Evolutionary conservation across 2,797 vertebrate genomes (phyloP).

Genomic region (Molossus molossus): DNA sequence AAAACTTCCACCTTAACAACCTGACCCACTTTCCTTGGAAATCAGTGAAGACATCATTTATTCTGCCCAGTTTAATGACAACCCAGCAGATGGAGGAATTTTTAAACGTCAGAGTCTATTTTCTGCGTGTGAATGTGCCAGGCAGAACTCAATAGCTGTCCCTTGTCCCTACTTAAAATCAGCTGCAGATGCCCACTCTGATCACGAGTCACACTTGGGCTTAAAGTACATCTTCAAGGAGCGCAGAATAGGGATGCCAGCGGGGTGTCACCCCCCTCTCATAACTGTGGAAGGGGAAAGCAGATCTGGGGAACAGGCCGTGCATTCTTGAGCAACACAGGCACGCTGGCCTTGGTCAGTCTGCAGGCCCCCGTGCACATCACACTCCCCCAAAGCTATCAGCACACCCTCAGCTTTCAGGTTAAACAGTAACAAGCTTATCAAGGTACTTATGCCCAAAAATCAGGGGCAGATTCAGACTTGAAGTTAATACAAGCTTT

Average conservation of each 20-base stretch:
- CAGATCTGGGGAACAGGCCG: not conserved
- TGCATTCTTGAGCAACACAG: not conserved
- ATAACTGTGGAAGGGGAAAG: not conserved
- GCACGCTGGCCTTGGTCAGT: not conserved
- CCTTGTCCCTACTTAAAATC: not conserved
- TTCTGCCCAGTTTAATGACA: not conserved
- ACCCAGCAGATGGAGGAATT: not conserved
- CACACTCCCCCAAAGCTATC: not conserved
- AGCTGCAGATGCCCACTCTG: not conserved
- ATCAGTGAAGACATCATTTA: not conserved
- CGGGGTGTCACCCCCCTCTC: not conserved
- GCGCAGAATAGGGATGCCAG: not conserved
- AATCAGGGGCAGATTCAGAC: not conserved
- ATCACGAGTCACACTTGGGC: not conserved
- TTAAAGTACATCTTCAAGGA: not conserved
- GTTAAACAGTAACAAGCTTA: not conserved
- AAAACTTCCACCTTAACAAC: not conserved
- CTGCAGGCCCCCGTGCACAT: not conserved
- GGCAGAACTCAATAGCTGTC: not conserved
- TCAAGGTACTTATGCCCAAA: not conserved
- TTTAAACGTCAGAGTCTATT: not conserved
- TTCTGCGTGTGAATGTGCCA: not conserved
- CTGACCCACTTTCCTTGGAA: not conserved
- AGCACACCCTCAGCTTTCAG: not conserved
- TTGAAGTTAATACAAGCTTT: not conserved